These are phyloP conservation scores for Halocynthia aurantium DNA, from an alignment of 23 tunicate genomes.

Conservation along the genomic window DNA sequence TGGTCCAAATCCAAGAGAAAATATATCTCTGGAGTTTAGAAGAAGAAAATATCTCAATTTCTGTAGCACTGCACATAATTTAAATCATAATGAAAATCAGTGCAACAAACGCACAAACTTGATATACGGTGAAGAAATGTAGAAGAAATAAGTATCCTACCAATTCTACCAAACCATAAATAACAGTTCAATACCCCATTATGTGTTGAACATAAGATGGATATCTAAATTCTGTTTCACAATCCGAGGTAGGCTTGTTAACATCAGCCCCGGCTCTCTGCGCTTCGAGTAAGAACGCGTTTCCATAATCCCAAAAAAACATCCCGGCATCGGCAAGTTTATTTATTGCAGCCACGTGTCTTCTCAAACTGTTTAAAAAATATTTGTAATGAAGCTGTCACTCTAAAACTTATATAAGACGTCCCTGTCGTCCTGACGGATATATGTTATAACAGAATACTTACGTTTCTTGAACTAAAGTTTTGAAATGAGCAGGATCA, in stretches of 20 bases:
- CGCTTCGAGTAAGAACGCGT: slow-evolving; percentile 90
- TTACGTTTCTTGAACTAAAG: slow-evolving; percentile 64
- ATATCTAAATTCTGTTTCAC: slow-evolving; percentile 62
- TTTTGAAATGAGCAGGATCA: slow-evolving; percentile 41
- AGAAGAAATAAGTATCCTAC: background rate
- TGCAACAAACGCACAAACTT: too few relatives aligned
- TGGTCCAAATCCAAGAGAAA: slow-evolving; percentile 97
- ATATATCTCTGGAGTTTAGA: slow-evolving; percentile 60
- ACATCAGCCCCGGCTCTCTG: slow-evolving; percentile 79
- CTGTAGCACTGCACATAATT: background rate
- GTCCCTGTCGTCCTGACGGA: background rate
- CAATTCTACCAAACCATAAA: background rate
- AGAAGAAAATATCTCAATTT: background rate
- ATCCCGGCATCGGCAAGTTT: slow-evolving; percentile 68
- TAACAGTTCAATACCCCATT: slow-evolving; percentile 64
- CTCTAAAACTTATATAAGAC: background rate
- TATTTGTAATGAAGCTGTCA: too few relatives aligned
- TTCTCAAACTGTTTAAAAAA: slow-evolving; percentile 29
- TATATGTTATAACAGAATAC: slow-evolving; percentile 1
- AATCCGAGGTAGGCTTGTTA: slow-evolving; percentile 29
- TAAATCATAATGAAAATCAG: background rate
- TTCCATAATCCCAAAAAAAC: slow-evolving; percentile 98
- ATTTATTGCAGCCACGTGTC: slow-evolving; percentile 85
- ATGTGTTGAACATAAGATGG: slow-evolving; percentile 97
- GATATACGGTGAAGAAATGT: background rate